phyloP scores from a whole-genome alignment of 2,113 vertebrate genomes.

The Bagarius yarrelli region DNA sequence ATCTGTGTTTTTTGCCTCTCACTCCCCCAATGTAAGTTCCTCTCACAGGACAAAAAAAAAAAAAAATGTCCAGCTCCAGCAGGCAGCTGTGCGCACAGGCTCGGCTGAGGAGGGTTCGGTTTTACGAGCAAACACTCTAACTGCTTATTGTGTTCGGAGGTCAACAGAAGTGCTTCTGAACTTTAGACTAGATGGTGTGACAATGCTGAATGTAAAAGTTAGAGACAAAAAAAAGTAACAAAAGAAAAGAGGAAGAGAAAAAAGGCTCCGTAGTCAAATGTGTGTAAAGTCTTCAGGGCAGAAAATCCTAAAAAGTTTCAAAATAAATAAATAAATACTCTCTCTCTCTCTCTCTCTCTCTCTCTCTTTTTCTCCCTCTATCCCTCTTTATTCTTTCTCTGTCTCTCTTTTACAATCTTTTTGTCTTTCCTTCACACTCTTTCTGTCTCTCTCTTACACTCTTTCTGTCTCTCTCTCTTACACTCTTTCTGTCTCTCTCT shows the following conservation, averaged over 20 bases:
- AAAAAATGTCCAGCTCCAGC: conserved; percentile 49
- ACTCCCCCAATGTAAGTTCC: conserved; percentile 57
- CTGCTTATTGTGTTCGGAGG: conserved; percentile 36
- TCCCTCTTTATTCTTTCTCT: too few species aligned
- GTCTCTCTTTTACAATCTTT: too few species aligned
- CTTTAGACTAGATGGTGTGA: conserved; percentile 49
- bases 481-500: too few species aligned
- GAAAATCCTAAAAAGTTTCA: too few species aligned
- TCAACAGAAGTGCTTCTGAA: conserved; percentile 32
- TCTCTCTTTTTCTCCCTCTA: too few species aligned
- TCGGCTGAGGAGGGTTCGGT: conserved; percentile 52
- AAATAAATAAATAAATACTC: too few species aligned
- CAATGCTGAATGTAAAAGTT: not conserved
- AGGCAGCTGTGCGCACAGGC: conserved; percentile 64
- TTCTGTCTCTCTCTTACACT: too few species aligned
- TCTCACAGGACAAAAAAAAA: conserved; percentile 47
- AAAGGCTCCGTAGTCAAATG: not conserved
- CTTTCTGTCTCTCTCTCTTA: too few species aligned
- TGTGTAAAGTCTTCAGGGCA: too few species aligned
- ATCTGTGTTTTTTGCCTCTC: conserved; percentile 62
- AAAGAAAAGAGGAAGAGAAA: conserved; percentile 25
- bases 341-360: too few species aligned
- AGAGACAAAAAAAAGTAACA: not conserved
- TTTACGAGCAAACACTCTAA: conserved; percentile 47
- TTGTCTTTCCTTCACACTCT: too few species aligned